Conservation (phyloP, 2,797 vertebrate species). For the Acanthopagrus latus region DNA sequence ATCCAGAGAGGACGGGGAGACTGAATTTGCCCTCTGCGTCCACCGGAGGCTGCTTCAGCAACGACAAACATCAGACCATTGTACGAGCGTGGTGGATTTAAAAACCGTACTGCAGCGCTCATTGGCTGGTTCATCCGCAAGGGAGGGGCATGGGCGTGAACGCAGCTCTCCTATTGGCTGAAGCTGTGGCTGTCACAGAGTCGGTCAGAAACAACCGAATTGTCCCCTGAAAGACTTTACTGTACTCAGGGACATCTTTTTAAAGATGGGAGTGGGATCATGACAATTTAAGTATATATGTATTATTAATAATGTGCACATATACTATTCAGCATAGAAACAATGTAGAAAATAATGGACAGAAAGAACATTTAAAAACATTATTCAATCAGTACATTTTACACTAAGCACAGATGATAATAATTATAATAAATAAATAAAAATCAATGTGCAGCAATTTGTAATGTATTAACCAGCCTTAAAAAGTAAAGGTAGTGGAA, state of each 20-base stretch:
- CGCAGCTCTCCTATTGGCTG: conserved; percentile 60
- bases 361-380: not conserved
- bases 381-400: not conserved
- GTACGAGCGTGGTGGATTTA: conserved; percentile 60
- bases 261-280: not conserved
- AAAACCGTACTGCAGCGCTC: conserved; percentile 58
- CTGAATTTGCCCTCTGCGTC: not conserved
- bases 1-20: not conserved
- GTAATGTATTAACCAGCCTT: not conserved
- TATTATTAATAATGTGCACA: not conserved
- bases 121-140: conserved; percentile 66
- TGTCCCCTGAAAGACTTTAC: not conserved
- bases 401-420: not conserved
- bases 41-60: not conserved
- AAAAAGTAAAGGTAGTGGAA: not conserved
- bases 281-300: no score
- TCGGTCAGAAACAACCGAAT: no score
- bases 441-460: not conserved
- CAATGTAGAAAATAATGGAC: not conserved
- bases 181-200: not conserved
- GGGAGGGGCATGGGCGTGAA: conserved; percentile 12
- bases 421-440: not conserved
- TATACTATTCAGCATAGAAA: not conserved
- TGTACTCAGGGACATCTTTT: not conserved
- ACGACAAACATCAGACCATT: not conserved